Evolutionary conservation across 2,888 invertebrate genomes (phyloP).

Genomic region (Toxonevra muliebris): DNA sequence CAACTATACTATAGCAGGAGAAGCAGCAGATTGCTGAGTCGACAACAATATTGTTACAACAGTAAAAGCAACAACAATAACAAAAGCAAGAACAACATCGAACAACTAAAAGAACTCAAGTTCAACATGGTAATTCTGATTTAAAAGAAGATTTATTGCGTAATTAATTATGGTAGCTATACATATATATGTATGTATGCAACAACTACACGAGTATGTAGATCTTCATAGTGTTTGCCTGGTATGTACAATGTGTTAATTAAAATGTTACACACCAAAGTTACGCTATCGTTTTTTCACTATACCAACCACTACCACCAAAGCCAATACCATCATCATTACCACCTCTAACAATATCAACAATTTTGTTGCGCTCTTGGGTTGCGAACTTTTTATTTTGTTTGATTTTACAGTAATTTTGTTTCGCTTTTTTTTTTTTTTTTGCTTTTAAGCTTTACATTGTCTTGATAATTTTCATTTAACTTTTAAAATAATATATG

Average conservation of each 20-base stretch:
- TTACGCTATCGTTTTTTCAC: not conserved
- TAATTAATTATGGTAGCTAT: slow-evolving; percentile 41
- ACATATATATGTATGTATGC: slow-evolving; percentile 6
- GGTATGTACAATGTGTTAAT: slow-evolving; percentile 36
- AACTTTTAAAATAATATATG: no score
- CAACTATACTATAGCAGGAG: not conserved
- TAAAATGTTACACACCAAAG: slow-evolving; percentile 38
- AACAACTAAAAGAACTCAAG: slow-evolving; percentile 33
- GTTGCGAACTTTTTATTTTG: no score
- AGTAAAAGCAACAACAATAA: no score
- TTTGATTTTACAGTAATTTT: no score
- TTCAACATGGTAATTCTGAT: slow-evolving; percentile 39
- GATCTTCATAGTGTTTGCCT: not conserved
- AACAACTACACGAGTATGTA: not conserved
- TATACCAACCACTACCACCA: not conserved
- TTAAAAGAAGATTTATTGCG: slow-evolving; percentile 40
- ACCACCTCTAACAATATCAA: not conserved
- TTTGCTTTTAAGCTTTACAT: no score
- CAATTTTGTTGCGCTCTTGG: no score
- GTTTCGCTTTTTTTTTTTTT: no score
- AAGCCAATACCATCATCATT: slow-evolving; percentile 7
- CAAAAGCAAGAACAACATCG: no score
- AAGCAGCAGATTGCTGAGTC: not conserved
- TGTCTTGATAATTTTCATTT: no score
- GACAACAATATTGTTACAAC: no score